These are phyloP conservation scores for Steinernema khuongi DNA, from an alignment of 1,140 invertebrate genomes.

Conservation along the genomic window DNA sequence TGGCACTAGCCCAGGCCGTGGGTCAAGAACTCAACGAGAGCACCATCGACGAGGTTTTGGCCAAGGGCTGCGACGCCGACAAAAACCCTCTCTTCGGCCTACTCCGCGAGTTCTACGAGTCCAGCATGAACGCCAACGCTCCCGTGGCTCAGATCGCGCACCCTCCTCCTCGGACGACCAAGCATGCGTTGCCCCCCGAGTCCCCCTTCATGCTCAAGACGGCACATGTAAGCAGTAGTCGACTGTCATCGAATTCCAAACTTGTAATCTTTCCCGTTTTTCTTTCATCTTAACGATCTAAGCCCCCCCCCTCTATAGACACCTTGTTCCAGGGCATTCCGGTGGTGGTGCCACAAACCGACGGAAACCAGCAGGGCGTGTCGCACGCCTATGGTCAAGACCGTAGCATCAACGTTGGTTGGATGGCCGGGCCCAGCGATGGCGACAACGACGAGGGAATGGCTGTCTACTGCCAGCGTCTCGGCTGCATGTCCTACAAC, in stretches of 20 bases:
- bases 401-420: slow-evolving; percentile 34
- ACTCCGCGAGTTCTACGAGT: neutral
- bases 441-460: slow-evolving; percentile 11
- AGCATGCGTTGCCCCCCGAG: neutral
- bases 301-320: too few relatives aligned
- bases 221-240: slow-evolving; percentile 4
- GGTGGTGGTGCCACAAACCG: too few relatives aligned
- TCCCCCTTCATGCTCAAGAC: neutral
- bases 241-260: too few relatives aligned
- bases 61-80: neutral
- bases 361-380: too few relatives aligned
- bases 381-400: neutral
- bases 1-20: neutral
- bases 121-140: neutral
- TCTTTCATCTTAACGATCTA: too few relatives aligned
- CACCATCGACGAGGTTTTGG: neutral
- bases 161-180: neutral
- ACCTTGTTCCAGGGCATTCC: too few relatives aligned
- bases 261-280: too few relatives aligned
- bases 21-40: slow-evolving; percentile 10
- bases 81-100: neutral
- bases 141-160: neutral
- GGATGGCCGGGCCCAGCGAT: slow-evolving; percentile 25
- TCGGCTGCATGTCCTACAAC: slow-evolving; percentile 31
- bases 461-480: slow-evolving; percentile 19